Base-by-base conservation (phyloP, 2,113 vertebrate genomes). In the Nettapus auritus region DNA sequence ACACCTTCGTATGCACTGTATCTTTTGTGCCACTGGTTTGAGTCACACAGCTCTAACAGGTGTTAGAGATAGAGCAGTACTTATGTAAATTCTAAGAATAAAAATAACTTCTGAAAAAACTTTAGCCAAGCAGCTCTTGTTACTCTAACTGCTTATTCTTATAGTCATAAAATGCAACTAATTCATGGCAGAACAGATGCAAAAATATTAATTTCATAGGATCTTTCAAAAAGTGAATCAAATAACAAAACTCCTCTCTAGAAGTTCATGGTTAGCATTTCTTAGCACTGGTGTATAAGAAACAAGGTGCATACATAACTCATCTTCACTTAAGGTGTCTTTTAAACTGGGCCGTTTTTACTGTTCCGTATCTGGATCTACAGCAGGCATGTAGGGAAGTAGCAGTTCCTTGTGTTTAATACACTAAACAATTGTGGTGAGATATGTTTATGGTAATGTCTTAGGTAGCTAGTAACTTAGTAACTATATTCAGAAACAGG, bases 51-150 rank as follows among this genome's bases (percentile, higher is more conserved):
- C 86, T 95, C 69, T 85, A 82, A 76, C 89, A 93, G 78, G 46
- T 97, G 82, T 73, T 69, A 36, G 1, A 80, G 53, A 42, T 18
- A 79, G 28, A 85, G 50, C 44, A 87, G n/a, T 75, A 76, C 83
- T 48, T 93, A 80, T 59, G 63, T 93, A 91, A 91, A 89, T 80
- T 34, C 62, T 66, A 63, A 55, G 28, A 84, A 46, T 57, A 86
- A 90, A 97, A 93, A 86, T 93, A 92, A 56, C 56, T 80, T 57
- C 13, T 77, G 57, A 36, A 80, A 91, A 89, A 66, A 38, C 13
- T 5, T 94, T 40, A 73, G 25, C 31, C 29, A 62, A 25, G 23
- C 34, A 63, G 19, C 63, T 91, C 36, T 42, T 52, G 68, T 29
- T 42, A 18, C 78, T 82, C 19, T 84, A 36, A 50, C 56, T 44